Percentiles rank a stretch among this genome's conserved stretches.
Conservation (phyloP, 2,797 vertebrate species). For the Melanotaenia parkinsoni region DNA sequence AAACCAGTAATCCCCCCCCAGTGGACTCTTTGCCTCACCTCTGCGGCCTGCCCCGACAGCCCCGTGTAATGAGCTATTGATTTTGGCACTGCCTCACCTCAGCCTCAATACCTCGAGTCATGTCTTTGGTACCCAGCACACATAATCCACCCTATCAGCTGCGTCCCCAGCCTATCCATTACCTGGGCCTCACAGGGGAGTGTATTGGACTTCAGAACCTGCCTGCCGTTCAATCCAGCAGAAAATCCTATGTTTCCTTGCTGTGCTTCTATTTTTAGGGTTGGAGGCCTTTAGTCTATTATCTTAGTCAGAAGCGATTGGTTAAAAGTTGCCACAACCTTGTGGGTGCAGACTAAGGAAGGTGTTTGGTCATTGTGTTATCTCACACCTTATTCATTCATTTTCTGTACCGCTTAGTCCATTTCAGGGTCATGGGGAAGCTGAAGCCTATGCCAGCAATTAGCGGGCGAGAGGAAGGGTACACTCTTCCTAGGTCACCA, state of each 20-base stretch:
- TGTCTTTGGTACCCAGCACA: conserved; percentile 74
- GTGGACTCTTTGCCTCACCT: conserved; percentile 55
- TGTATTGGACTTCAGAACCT: conserved; percentile 39
- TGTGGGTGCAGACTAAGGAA: conserved; percentile 24
- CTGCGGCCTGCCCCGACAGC: conserved; percentile 54
- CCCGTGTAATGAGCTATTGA: conserved; percentile 84
- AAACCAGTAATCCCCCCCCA: conserved; percentile 67
- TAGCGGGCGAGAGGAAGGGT: too few species aligned
- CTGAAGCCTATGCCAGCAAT: too few species aligned
- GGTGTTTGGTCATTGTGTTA: conserved; percentile 18
- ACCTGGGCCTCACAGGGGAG: conserved; percentile 49
- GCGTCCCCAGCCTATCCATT: conserved; percentile 70
- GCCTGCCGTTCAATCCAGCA: conserved; percentile 27
- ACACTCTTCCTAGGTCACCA: too few species aligned
- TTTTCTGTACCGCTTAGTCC: too few species aligned
- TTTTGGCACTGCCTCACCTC: conserved; percentile 65
- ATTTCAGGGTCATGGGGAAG: too few species aligned
- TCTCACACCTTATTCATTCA: too few species aligned
- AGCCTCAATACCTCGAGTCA: conserved; percentile 65
- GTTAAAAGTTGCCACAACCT: conserved; percentile 43
- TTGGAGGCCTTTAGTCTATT: conserved; percentile 30
- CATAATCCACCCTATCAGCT: conserved; percentile 75
- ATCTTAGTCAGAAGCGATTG: conserved; percentile 39
- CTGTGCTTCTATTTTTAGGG: conserved; percentile 49
- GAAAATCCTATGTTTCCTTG: conserved; percentile 50